Evolutionary conservation across 2,888 invertebrate genomes (phyloP), one percentile per base, ranked within the genome.

Genomic region (Tetragonisca angustula): DNA sequence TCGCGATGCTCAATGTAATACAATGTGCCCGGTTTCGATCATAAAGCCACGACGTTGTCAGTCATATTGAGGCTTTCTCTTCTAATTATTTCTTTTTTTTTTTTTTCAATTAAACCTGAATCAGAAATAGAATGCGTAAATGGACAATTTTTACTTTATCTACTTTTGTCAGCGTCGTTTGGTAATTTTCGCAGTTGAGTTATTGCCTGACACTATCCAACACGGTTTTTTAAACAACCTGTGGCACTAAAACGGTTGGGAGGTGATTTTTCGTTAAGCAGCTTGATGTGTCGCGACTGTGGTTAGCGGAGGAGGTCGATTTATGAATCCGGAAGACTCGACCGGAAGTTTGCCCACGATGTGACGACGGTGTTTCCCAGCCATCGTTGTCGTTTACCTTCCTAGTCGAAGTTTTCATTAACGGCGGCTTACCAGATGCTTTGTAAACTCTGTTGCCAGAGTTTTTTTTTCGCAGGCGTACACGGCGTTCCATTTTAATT

Each of bases 251-350:
- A 43, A 43, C 80, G 59, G 59, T 24, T 65, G 36, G 61, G 59
- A 52, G 74, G 75, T 85, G 87, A 87, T 87, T 87, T 87, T 87
- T 87, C 83, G 85, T 81, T 87, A 77, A 77, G 43, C 64, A 81
- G 78, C 76, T 87, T 87, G 81, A 87, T 83, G 83, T 79, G 71
- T 83, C 85, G 77, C 79, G 81, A 85, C 87, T 43, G 5, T 80
- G 59, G 49, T 75, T 11, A 67, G 43, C 62, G 2, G 2, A 61
- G 54, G 52, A 15, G 62, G 36, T 65, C 83, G 80, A 87, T 87
- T 87, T 87, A 83, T 81, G 84, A 76, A 64, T 54, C 59, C 27
- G 65, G 43, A 43, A 79, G 81, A 74, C 79, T 79, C 50, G 69
- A 50, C 5, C 54, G 61, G 27, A 80, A 61, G 21, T 67, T 76